These are phyloP conservation scores for Chironomus striatipennis DNA, from an alignment of 1,140 invertebrate genomes.

Conservation along the genomic window DNA sequence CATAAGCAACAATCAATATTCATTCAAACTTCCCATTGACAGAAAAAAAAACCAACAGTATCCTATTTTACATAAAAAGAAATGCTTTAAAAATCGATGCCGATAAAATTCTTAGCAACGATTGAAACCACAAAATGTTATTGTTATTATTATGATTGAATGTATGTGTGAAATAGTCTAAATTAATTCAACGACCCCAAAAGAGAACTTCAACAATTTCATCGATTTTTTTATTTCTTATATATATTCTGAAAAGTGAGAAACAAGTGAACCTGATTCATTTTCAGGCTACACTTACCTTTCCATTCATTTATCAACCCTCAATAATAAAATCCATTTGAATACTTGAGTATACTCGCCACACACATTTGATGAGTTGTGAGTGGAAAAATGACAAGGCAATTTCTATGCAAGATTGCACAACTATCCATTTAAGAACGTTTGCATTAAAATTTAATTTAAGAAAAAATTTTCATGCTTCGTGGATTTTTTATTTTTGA, in stretches of 20 bases:
- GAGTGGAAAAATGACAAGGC: constrained; percentile 5
- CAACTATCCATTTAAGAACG: not conserved
- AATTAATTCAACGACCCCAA: constrained; percentile 7
- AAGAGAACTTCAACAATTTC: not conserved
- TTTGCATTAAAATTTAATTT: not conserved
- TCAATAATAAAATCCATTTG: not conserved
- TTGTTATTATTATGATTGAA: not conserved
- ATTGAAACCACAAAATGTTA: not conserved
- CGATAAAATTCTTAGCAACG: not conserved
- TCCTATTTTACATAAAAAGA: no score
- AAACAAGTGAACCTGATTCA: no score
- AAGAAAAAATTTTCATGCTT: not conserved
- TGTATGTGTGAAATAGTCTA: not conserved
- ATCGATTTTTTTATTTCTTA: not conserved
- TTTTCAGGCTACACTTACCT: no score
- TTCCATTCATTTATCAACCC: not conserved
- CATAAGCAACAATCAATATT: no score
- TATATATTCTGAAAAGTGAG: not conserved
- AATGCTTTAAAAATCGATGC: not conserved
- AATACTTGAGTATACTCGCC: not conserved
- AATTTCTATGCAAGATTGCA: constrained; percentile 19
- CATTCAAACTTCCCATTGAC: no score
- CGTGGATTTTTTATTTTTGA: not conserved
- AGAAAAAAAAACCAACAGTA: no score
- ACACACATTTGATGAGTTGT: not conserved